Conservation (phyloP, 2,888 invertebrate species). For the Tupiocoris notatus region DNA sequence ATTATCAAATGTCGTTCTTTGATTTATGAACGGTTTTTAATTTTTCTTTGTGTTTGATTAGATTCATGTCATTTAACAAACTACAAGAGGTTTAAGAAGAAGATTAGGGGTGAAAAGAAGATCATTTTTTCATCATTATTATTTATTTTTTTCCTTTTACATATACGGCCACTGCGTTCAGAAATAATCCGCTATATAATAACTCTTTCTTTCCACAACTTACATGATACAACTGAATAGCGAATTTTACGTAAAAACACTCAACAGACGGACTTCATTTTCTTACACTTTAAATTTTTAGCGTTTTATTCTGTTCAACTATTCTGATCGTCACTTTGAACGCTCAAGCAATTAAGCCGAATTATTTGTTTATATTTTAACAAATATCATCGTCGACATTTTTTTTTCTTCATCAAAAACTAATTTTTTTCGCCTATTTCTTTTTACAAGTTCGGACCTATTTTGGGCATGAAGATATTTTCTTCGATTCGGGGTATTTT, state of each 20-base stretch:
- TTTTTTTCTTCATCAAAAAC: slow-evolving; percentile 6
- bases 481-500: too few species aligned
- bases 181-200: slow-evolving; percentile 27
- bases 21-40: too few species aligned
- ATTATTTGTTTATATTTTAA: neutral
- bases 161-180: slow-evolving; percentile 31
- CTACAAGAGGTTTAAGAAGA: too few species aligned
- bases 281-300: slow-evolving; percentile 4
- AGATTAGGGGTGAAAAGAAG: neutral
- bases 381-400: neutral
- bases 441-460: slow-evolving; percentile 23
- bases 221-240: slow-evolving; percentile 1
- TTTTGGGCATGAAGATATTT: neutral
- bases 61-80: too few species aligned
- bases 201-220: slow-evolving; percentile 16
- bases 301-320: slow-evolving; percentile 3
- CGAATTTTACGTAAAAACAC: slow-evolving; percentile 20
- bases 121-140: neutral
- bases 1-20: too few species aligned
- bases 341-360: neutral
- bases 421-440: neutral
- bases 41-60: too few species aligned
- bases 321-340: neutral
- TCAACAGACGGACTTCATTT: slow-evolving; percentile 29
- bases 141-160: slow-evolving; percentile 10